These are phyloP conservation scores for Adineta ricciae DNA, from an alignment of 2,888 invertebrate species.

Conservation along the genomic window DNA sequence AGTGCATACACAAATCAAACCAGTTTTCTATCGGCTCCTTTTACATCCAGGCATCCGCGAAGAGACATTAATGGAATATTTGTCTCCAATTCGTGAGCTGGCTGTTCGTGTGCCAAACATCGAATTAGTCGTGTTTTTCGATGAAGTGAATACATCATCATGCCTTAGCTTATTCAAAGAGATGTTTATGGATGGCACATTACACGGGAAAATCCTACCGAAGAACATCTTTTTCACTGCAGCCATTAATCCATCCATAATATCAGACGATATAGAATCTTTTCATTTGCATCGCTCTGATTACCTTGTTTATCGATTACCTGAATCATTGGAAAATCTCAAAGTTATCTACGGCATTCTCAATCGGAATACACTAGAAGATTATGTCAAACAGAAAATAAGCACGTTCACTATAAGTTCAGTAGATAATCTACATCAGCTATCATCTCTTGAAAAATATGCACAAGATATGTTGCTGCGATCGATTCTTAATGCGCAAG, in stretches of 20 bases:
- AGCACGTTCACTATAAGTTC: not conserved
- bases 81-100: not conserved
- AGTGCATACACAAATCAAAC: not conserved
- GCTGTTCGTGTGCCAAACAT: not conserved
- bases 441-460: not conserved
- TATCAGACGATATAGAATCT: not conserved
- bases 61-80: not conserved
- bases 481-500: not conserved
- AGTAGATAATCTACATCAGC: not conserved
- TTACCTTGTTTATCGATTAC: not conserved
- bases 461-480: not conserved
- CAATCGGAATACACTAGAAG: not conserved
- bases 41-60: not conserved
- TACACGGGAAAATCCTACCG: not conserved
- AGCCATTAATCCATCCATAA: conserved; percentile 24
- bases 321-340: not conserved
- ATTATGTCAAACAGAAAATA: not conserved
- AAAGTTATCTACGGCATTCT: not conserved
- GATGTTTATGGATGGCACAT: not conserved
- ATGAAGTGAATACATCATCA: not conserved
- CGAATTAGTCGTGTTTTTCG: not conserved
- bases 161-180: not conserved
- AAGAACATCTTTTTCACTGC: conserved; percentile 25
- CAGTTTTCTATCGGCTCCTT: not conserved
- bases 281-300: not conserved